These are phyloP conservation scores for Cephalopholis sonnerati DNA, from an alignment of 2,113 vertebrate genomes.

Conservation along the genomic window DNA sequence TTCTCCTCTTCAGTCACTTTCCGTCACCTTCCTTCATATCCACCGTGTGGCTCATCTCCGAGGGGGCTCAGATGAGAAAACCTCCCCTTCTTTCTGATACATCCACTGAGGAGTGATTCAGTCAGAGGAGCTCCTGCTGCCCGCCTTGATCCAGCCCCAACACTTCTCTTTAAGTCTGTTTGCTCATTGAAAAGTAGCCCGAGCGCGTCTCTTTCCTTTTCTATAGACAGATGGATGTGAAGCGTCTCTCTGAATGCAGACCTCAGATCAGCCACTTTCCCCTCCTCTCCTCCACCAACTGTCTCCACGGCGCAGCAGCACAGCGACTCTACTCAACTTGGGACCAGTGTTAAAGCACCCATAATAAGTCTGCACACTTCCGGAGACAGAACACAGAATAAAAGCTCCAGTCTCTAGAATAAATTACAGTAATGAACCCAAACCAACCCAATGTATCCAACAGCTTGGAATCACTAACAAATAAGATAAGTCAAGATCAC, in stretches of 20 bases:
- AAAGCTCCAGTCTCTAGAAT: constrained; percentile 19
- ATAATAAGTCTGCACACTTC: constrained; percentile 6
- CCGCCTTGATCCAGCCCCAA: constrained; percentile 35
- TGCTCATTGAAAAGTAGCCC: constrained; percentile 6
- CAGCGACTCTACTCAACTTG: constrained; percentile 63
- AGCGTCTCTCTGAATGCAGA: constrained; percentile 5
- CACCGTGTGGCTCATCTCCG: constrained; percentile 50
- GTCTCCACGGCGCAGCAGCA: constrained; percentile 63
- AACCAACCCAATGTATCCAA: no score
- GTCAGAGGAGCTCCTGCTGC: constrained; percentile 37
- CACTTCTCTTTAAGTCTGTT: constrained; percentile 23
- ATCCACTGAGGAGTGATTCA: constrained; percentile 54
- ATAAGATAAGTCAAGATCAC: no score
- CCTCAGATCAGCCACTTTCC: constrained; percentile 38
- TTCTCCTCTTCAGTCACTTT: constrained; percentile 55
- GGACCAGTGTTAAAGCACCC: constrained; percentile 42
- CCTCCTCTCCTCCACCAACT: constrained; percentile 19
- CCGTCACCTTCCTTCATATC: constrained; percentile 51
- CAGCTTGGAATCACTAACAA: no score
- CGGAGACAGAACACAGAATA: constrained; percentile 44
- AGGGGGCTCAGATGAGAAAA: constrained; percentile 33
- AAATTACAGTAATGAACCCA: neutral
- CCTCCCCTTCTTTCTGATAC: constrained; percentile 17
- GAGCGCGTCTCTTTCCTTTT: neutral
- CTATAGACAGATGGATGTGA: neutral